phyloP scores from a whole-genome alignment of 2,888 invertebrate genomes.

The Exephanes ischioxanthus region DNA sequence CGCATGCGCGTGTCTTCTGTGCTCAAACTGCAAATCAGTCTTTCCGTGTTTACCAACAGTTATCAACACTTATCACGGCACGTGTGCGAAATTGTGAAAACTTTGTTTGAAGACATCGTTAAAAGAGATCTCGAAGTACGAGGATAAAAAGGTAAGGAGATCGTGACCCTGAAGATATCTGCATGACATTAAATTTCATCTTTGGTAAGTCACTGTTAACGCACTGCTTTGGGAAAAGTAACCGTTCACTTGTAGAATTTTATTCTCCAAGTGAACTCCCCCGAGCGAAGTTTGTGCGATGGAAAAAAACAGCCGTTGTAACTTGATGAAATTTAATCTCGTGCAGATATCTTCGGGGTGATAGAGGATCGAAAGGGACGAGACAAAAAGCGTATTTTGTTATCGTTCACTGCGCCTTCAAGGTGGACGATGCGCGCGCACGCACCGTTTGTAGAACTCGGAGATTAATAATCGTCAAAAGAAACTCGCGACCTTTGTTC shows the following conservation, averaged over 20 bases:
- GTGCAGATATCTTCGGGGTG: too few relatives aligned
- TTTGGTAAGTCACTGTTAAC: too few relatives aligned
- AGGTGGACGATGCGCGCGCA: not conserved
- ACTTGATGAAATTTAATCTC: too few relatives aligned
- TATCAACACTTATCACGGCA: not conserved
- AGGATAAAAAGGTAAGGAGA: not conserved
- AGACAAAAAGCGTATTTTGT: not conserved
- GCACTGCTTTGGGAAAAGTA: too few relatives aligned
- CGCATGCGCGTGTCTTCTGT: not conserved
- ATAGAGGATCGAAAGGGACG: not conserved
- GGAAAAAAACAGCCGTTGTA: too few relatives aligned
- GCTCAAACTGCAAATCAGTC: not conserved
- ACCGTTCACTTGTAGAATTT: too few relatives aligned
- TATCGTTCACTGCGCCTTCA: not conserved
- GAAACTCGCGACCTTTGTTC: not conserved
- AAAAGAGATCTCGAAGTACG: not conserved
- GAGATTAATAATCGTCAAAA: not conserved
- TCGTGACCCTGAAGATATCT: too few relatives aligned
- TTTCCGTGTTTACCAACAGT: not conserved
- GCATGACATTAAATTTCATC: too few relatives aligned
- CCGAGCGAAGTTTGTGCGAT: too few relatives aligned
- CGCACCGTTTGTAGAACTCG: not conserved
- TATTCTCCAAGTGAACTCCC: too few relatives aligned
- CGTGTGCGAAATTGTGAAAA: constrained; percentile 9
- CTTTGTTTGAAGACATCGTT: not conserved